Conservation (phyloP, 2,797 vertebrate genomes). For the Macropodus opercularis region DNA sequence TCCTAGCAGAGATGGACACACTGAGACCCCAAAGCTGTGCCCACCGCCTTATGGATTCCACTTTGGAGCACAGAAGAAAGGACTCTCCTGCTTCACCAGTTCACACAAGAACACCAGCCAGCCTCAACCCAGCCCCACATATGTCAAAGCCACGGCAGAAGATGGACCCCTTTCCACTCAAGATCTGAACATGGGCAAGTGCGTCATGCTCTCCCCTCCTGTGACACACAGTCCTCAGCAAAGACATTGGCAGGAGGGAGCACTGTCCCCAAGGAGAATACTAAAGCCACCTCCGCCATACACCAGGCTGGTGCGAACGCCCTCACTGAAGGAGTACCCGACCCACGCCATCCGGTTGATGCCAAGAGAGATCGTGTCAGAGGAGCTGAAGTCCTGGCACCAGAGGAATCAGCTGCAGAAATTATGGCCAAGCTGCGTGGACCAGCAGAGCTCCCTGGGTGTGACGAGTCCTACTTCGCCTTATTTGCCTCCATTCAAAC, state of each 20-base stretch:
- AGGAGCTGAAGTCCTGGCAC: constrained; percentile 90
- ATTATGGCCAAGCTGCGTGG: constrained; percentile 67
- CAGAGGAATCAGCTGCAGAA: constrained; percentile 82
- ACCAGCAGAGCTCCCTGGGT: constrained; percentile 77
- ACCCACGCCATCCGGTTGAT: constrained; percentile 74
- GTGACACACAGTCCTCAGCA: constrained; percentile 42
- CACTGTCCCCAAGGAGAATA: constrained; percentile 51
- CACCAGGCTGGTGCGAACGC: constrained; percentile 83
- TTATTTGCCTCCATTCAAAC: constrained; percentile 74
- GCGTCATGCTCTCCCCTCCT: constrained; percentile 52
- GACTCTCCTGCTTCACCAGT: constrained; percentile 14
- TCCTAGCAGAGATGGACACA: constrained; percentile 68
- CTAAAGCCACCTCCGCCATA: constrained; percentile 82
- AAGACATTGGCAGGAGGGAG: constrained; percentile 65
- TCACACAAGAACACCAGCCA: constrained; percentile 56
- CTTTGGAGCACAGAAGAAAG: constrained; percentile 64
- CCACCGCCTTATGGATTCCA: constrained; percentile 84
- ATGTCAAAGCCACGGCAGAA: constrained; percentile 9
- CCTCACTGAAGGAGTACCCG: constrained; percentile 86
- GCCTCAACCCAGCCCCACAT: constrained; percentile 26
- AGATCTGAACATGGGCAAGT: constrained; percentile 54
- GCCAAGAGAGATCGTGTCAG: constrained; percentile 84
- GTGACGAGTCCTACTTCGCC: constrained; percentile 71
- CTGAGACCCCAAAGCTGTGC: constrained; percentile 74
- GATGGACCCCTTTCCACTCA: constrained; percentile 49